Conservation (phyloP, 2,888 invertebrate genomes). For the Euzophera pinguis region DNA sequence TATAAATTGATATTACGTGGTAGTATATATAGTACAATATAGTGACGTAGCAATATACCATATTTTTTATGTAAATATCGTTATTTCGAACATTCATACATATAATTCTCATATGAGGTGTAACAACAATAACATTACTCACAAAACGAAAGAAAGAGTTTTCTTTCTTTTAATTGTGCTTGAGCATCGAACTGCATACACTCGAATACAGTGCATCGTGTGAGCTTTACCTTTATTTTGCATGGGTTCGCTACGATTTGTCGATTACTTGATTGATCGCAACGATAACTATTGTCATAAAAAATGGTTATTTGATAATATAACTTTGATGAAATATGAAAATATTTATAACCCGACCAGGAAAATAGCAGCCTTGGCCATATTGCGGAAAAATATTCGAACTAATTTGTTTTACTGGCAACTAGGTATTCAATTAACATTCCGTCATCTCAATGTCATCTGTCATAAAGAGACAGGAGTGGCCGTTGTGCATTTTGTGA, state of each 20-base stretch:
- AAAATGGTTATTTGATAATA: too few relatives aligned
- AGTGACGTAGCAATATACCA: constrained; percentile 1
- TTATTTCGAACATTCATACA: neutral
- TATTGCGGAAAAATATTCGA: too few relatives aligned
- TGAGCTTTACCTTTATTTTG: constrained; percentile 49
- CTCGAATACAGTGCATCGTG: constrained; percentile 48
- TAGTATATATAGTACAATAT: constrained; percentile 1
- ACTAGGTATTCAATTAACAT: too few relatives aligned
- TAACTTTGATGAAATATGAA: too few relatives aligned
- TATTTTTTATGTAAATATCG: neutral
- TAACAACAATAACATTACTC: constrained; percentile 5
- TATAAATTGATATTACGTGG: neutral
- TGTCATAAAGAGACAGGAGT: too few relatives aligned
- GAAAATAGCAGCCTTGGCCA: too few relatives aligned
- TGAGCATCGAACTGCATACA: constrained; percentile 45
- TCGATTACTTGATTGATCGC: neutral
- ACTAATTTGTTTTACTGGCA: too few relatives aligned
- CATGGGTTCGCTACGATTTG: constrained; percentile 17
- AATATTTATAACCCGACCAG: too few relatives aligned
- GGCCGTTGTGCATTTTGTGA: too few relatives aligned
- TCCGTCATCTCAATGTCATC: too few relatives aligned
- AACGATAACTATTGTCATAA: neutral
- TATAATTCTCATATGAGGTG: neutral
- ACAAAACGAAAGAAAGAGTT: constrained; percentile 23
- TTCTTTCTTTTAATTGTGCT: constrained; percentile 33